phyloP scores from a whole-genome alignment of 2,113 vertebrate genomes.

The Eudyptes chrysolophus region DNA sequence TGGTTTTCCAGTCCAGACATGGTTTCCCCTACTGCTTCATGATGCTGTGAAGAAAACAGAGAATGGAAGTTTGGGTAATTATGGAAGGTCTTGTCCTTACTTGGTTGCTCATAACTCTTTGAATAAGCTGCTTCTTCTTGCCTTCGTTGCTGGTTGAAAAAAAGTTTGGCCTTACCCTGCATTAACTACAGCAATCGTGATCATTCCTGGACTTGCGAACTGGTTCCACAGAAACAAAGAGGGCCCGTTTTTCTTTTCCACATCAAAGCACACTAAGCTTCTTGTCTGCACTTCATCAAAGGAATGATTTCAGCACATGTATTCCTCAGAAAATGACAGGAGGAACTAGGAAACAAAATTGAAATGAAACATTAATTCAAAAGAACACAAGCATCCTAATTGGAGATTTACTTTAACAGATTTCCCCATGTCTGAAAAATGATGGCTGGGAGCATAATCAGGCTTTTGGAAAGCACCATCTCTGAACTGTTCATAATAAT shows the following conservation, averaged over 20 bases:
- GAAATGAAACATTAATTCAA: conserved; percentile 56
- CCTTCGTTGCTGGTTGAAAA: neutral
- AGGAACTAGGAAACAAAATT: conserved; percentile 30
- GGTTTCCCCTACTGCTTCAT: neutral
- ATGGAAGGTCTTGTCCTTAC: neutral
- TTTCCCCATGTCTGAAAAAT: conserved; percentile 13
- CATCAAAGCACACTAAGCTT: conserved; percentile 53
- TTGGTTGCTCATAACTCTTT: neutral
- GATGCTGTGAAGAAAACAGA: neutral
- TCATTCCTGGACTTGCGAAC: neutral
- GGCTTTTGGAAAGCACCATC: neutral
- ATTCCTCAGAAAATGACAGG: conserved; percentile 39
- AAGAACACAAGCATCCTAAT: conserved; percentile 53
- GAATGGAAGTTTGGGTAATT: neutral
- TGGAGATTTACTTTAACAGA: conserved; percentile 51
- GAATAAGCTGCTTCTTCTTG: neutral
- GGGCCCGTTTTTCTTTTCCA: conserved; percentile 27
- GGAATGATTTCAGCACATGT: conserved; percentile 3
- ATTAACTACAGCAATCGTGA: neutral
- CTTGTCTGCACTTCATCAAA: conserved; percentile 46
- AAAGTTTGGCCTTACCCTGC: neutral
- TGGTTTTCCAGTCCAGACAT: neutral
- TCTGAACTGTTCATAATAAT: conserved; percentile 16
- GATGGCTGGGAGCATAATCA: conserved; percentile 37
- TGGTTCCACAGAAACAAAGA: conserved; percentile 11